Conservation (phyloP, 2,797 vertebrate genomes). For the Coendou prehensilis region DNA sequence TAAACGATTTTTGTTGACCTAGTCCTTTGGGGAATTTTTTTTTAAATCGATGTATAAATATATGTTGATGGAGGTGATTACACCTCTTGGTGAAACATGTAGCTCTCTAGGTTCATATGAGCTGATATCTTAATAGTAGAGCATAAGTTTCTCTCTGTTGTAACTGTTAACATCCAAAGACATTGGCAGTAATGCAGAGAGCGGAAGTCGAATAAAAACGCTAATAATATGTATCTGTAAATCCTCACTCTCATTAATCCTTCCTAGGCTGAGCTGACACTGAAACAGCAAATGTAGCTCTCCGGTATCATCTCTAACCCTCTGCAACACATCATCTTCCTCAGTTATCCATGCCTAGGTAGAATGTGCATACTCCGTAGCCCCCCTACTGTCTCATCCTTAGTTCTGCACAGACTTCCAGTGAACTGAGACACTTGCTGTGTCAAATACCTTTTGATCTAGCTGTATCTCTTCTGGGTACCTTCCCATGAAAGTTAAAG, state of each 20-base stretch:
- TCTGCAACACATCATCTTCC: background rate
- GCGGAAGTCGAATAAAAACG: background rate
- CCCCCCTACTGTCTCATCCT: background rate
- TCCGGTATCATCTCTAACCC: background rate
- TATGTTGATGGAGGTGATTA: constrained; percentile 66
- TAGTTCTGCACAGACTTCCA: background rate
- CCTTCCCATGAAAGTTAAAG: background rate
- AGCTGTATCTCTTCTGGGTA: background rate
- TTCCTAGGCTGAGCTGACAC: background rate
- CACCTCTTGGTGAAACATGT: constrained; percentile 29
- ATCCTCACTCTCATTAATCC: background rate
- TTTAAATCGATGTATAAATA: constrained; percentile 67
- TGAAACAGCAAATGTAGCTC: background rate
- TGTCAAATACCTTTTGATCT: background rate
- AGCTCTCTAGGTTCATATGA: constrained; percentile 34
- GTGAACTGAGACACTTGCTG: background rate
- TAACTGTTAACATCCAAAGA: constrained; percentile 28
- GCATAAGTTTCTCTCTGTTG: background rate
- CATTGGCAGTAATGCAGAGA: background rate
- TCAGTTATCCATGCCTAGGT: background rate
- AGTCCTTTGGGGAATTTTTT: constrained; percentile 46
- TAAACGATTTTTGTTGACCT: constrained; percentile 78
- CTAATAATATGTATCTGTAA: background rate
- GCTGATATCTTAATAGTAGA: constrained; percentile 58
- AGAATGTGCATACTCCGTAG: background rate